Evolutionary conservation across 2,888 invertebrate genomes (phyloP), one percentile per base, ranked within the genome.

Genomic region (Criorhina ranunculi): DNA sequence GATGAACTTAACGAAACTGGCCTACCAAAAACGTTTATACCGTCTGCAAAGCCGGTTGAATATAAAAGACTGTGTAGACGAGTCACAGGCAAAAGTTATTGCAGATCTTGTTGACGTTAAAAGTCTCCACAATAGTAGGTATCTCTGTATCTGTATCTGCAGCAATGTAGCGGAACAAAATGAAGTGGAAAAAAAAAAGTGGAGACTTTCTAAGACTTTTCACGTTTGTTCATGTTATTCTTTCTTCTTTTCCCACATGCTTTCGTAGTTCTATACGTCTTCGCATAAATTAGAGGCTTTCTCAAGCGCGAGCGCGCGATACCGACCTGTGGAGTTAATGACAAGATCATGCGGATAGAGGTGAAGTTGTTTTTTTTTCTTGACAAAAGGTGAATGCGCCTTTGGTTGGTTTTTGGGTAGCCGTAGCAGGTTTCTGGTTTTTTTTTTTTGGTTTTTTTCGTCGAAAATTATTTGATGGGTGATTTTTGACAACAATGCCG

Each of bases 1-100:
- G 72, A 67, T 78, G 55, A 79, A 83, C 79, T 83, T 49, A 83
- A 85, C 85, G 85, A 85, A 75, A 60, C 75, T 75, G 33, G 64
- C 62, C n/a, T 70, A 73, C 67, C 67, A 64, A 73, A 69, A 70
- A 62, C 59, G 59, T 31, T 60, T 17, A 35, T 8, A 17, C 19
- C 19, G 51, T 40, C 42, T 44, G 60, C 37, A 60, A n/a, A 72
- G 76, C 70, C 77, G 76, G 66, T 66, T 59, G 51, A 53, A 12
- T 37, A 37, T 37, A 37, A 19, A 70, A 6, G 1, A 0, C 3
- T 19, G n/a, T 64, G 70, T 55, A 40, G 53, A 55, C 17, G 33
- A 37, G n/a, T 69, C 35, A 46, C 46, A 35, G 51, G 55, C n/a
- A n/a, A 53, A 69, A n/a, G 8, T 60, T 35, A 15, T 17, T 64